Base-by-base conservation (phyloP, 2,113 vertebrate genomes). In the Dicaeum eximium region DNA sequence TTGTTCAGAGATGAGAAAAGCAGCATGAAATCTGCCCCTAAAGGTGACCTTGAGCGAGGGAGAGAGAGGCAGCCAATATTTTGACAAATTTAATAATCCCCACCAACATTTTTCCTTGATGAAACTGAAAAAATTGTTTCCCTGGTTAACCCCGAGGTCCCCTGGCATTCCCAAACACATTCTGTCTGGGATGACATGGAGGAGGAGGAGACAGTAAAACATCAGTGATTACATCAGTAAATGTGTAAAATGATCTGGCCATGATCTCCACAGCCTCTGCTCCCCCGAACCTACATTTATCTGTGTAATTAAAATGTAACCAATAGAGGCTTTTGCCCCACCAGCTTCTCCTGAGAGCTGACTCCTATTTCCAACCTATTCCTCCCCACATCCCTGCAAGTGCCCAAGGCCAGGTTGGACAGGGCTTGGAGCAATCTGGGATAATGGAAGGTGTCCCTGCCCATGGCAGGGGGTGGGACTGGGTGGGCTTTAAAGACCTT, bases 221-320 rank as follows among this genome's bases (percentile, higher is more conserved):
- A 71, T 30, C 48, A 60, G 5, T 20, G 45, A 74, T 62, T 14
- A 33, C 30, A 42, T 30, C 57, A 47, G 51, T 21, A 44, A 53
- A 28, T 1, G 30, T 0, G 9, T 23, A 4, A 50, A 79, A 51
- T 2, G 0, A 8, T 40, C 53, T 71, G 80, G 22, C 70, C 0
- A 0, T 50, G 61, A 62, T 71, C 28, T 65, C 20, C 62, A 28
- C 1, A 7, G 33, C 19, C 20, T 51, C n/a, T 73, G 78, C 60
- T 61, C 35, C 54, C 45, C 40, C 60, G 73, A n/a, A 70, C 30
- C 60, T 22, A 21, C 45, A 11, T 64, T 58, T 35, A 44, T 48
- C 31, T 53, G 37, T 15, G 2, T 2, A 13, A 23, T 27, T 44
- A 31, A 25, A 57, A 31, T 5, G 1, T 81, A 45, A 58, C 24